These are phyloP conservation scores for Drosophila mimetica DNA, from an alignment of 2,888 invertebrate species.

Conservation along the genomic window DNA sequence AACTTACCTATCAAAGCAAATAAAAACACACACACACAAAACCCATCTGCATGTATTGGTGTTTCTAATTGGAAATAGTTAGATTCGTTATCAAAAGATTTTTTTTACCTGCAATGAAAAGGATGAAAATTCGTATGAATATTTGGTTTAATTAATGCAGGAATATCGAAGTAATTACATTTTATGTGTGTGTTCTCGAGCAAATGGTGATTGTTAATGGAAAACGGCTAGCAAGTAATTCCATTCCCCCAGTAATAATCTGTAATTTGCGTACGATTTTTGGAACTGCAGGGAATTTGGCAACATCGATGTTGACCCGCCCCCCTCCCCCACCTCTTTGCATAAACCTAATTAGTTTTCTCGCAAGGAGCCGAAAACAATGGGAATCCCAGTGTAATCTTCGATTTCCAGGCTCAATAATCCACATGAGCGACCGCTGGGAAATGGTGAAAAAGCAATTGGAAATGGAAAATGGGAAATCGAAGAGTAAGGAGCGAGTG, in stretches of 20 bases:
- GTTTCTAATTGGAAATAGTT: slow-evolving; percentile 8
- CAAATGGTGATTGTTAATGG: slow-evolving; percentile 3
- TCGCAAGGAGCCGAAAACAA: slow-evolving; percentile 2
- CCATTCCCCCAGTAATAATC: slow-evolving; percentile 5
- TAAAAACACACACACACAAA: neutral
- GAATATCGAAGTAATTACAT: slow-evolving; percentile 19
- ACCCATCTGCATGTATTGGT: neutral
- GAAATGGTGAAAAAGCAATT: neutral
- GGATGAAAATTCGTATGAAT: slow-evolving; percentile 9
- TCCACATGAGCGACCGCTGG: neutral
- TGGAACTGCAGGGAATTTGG: neutral
- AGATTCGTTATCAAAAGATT: slow-evolving; percentile 11
- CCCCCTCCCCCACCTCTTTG: too few species aligned
- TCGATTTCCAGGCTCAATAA: slow-evolving; percentile 35
- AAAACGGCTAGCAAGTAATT: neutral
- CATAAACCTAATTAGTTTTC: slow-evolving; percentile 36
- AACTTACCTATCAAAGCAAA: slow-evolving; percentile 17
- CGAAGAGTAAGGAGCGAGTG: too few species aligned
- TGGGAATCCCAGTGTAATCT: slow-evolving; percentile 14
- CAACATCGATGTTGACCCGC: slow-evolving; percentile 1
- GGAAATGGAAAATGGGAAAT: neutral
- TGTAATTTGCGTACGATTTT: slow-evolving; percentile 5
- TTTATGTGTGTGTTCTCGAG: neutral
- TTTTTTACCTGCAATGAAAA: slow-evolving; percentile 59
- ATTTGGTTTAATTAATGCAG: slow-evolving; percentile 15